Percentiles rank a stretch among this genome's conserved stretches.
These are phyloP conservation scores for Lycorma delicatula DNA, from an alignment of 1,140 invertebrate genomes.

Conservation along the genomic window DNA sequence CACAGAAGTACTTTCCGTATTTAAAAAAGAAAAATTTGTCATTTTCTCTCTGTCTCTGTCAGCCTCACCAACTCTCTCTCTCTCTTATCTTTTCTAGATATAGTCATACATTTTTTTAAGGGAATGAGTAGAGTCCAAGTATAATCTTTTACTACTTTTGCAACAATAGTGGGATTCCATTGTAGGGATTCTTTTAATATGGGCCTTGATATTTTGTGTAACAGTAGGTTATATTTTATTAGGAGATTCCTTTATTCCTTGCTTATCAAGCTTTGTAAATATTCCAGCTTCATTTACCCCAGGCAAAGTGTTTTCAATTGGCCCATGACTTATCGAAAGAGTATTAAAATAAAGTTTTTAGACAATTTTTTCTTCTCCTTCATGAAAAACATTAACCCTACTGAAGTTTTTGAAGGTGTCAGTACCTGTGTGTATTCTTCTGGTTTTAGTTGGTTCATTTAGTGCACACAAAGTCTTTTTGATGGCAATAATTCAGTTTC, in stretches of 20 bases:
- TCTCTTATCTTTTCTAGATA: conserved; percentile 2
- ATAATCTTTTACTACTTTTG: conserved; percentile 6
- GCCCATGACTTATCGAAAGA: neutral
- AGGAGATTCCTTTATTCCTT: neutral
- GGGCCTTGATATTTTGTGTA: neutral
- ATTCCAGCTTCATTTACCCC: neutral
- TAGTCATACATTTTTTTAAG: conserved; percentile 12
- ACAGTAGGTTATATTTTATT: neutral
- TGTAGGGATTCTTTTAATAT: neutral
- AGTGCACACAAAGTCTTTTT: no score
- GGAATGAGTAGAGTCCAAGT: conserved; percentile 6
- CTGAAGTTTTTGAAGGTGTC: neutral
- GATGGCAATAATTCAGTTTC: no score
- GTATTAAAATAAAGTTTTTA: neutral
- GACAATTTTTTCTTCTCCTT: neutral
- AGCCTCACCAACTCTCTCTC: neutral
- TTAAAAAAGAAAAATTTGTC: neutral
- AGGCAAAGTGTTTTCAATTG: neutral
- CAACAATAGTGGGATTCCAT: conserved; percentile 8
- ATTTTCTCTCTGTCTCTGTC: neutral
- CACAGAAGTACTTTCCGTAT: conserved; percentile 10
- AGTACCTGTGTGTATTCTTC: no score
- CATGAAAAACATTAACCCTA: neutral
- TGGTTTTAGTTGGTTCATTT: no score
- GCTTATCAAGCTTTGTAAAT: neutral